Base-by-base conservation (phyloP, 2,888 invertebrate genomes). In the Galerucella calmariensis region DNA sequence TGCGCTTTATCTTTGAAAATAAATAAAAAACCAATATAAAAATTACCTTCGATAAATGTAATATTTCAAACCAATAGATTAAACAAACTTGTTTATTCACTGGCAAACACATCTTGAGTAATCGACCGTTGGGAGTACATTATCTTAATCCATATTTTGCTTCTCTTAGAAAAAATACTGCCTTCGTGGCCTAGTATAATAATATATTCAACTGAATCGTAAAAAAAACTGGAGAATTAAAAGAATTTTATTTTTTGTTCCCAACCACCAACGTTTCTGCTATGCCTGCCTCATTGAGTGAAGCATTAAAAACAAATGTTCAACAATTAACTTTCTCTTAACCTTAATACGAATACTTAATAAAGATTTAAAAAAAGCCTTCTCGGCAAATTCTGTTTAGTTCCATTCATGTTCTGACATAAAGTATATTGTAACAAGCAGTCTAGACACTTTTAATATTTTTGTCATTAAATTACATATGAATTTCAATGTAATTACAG, bases 401-500 rank as follows among this genome's bases (percentile, higher is more conserved):
- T 61, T n/a, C 62, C 62, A 44, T 65, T 65, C 61, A 48, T 69
- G 62, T 62, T 61, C 62, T 48, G 62, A 67, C 65, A 69, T 68
- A 73, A 73, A 73, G 51, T 46, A 74, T 66, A 46, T 66, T 53
- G 56, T 74, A 74, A 69, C 56, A 67, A 73, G 69, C 67, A 56
- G 76, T 72, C 74, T 72, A 72, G 74, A 74, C 74, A 72, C 53
- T 72, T 74, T 71, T 76, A 71, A 77, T 77, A 77, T 56, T 74
- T 74, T 66, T 73, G 65, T 77, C 68, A 70, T 77, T 72, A 68
- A 69, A 63, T 61, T 63, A 68, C 69, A 73, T 74, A 76, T 74
- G 72, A 77, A 73, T 73, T 69, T 72, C 61, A 65, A 70, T 70
- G 70, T 77, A 77, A 77, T 77, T 75, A 65, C 68, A 68, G 69